Evolutionary conservation across 2,888 invertebrate species (phyloP).

Genomic region (Leptinotarsa haldemani): DNA sequence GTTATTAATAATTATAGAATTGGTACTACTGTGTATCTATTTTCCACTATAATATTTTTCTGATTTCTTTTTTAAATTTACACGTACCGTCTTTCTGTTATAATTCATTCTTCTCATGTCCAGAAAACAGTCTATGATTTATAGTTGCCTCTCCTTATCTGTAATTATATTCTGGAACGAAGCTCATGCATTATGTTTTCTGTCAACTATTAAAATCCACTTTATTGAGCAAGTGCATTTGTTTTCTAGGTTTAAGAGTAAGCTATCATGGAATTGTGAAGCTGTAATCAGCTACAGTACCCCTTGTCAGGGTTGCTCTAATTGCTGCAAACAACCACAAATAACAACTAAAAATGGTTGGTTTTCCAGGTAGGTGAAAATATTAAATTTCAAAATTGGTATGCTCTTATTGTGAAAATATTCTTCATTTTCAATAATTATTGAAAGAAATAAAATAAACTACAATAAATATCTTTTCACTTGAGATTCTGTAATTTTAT

Average conservation of each 20-base stretch:
- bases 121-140: no score
- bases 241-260: constrained; percentile 65
- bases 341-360: constrained; percentile 55
- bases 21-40: background rate
- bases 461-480: background rate
- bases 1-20: no score
- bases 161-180: no score
- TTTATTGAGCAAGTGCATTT: background rate
- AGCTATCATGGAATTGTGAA: constrained; percentile 76
- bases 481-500: no score
- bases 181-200: no score
- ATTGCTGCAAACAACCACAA: constrained; percentile 69
- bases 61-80: constrained; percentile 4
- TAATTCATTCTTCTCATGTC: no score
- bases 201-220: no score
- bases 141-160: no score
- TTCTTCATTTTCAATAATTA: no score
- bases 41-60: constrained; percentile 4
- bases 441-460: background rate
- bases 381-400: background rate
- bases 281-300: constrained; percentile 80
- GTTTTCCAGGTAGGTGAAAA: constrained; percentile 65
- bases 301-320: constrained; percentile 85
- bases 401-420: no score
- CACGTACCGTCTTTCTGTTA: no score